Evolutionary conservation across 2,113 vertebrate species (phyloP), one percentile per base, ranked within the genome.

Genomic region (Rhinolophus sinicus): DNA sequence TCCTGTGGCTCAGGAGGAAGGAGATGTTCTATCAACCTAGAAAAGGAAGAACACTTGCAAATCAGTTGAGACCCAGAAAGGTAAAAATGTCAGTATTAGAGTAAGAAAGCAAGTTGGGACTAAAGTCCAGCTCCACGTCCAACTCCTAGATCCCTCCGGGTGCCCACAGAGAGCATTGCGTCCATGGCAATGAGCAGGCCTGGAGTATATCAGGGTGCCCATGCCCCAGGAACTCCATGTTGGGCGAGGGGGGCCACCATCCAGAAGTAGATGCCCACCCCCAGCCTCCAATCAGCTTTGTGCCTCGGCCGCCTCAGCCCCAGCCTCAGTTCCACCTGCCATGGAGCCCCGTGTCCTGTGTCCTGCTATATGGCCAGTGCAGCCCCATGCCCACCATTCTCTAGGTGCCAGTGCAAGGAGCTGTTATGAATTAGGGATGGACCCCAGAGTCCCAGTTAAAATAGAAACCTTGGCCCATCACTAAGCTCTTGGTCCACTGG

Each of bases 271-370:
- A 33, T 47, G 47, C 22, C 62, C 24, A n/a, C 9, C 69, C 44
- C 65, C 28, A 75, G 6, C 35, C 18, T 62, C 22, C 33, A 33
- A 16, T 82, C 58, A 80, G 52, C 52, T 35, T 13, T 76, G 54
- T 52, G 33, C n/a, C 18, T 88, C 52, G 14, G 60, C 22, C 44
- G 69, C 35, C 58, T 26, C 70, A 33, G 13, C 12, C 64, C 56
- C 40, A 60, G 77, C 67, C 50, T 65, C n/a, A 8, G 14, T 52
- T 19, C 2, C 35, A 3, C n/a, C 69, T 26, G 5, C 47, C 47
- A 1, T 0, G 2, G 44, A 81, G 16, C 52, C 65, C 54, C 0
- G 0, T 13, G 11, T 33, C 22, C 12, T 35, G 35, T 1, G 5
- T 33, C 30, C 50, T 69, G 80, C 35, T 65, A 2, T 44, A 12